Evolutionary conservation across 1,140 invertebrate species (phyloP), one percentile per base, ranked within the genome.

Genomic region (Phymorhynchus buccinoides): DNA sequence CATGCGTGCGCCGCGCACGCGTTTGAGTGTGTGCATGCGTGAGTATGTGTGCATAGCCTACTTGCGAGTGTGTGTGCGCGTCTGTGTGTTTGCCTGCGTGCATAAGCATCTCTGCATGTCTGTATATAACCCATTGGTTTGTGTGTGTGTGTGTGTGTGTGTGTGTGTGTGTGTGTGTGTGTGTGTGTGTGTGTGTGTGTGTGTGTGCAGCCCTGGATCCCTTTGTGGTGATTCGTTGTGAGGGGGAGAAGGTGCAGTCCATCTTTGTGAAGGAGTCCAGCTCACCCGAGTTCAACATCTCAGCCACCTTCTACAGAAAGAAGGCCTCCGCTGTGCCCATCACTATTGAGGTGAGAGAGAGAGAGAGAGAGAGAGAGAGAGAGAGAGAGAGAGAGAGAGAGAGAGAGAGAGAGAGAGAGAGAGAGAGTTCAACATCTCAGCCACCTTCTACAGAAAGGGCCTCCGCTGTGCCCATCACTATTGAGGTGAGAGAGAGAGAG

Each of bases 241-340:
- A 86, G 68, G 85, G 85, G 32, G 85, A 86, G 80, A 82, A 52
- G 62, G 80, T 86, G 44, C 71, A 82, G 68, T 82, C 85, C 93
- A 93, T 52, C 89, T 94, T n/a, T 89, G 86, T 89, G n/a, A 89
- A 89, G 30, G 92, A 94, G n/a, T 86, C 89, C 4, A 80, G 71
- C 14, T 84, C 75, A 44, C 89, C 90, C 9, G 81, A 75, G 12
- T 92, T 88, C 86, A 92, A 94, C 86, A 88, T 90, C 44, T 93
- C 92, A 42, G 93, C 92, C 44, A 92, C 95, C 14, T 95, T 95
- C 89, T 95, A 95, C 90, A 93, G 95, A 56, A 94, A 93, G 84
- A 93, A 91, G 84, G 87, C 89, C 1, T 86, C 87, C 18, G 41
- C 42, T 0, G 79, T 86, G 71, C 91, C 91, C 66, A 89, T 92